Evolutionary conservation across 2,888 invertebrate genomes (phyloP), one percentile per base, ranked within the genome.

Genomic region (Sminthurides aquaticus): DNA sequence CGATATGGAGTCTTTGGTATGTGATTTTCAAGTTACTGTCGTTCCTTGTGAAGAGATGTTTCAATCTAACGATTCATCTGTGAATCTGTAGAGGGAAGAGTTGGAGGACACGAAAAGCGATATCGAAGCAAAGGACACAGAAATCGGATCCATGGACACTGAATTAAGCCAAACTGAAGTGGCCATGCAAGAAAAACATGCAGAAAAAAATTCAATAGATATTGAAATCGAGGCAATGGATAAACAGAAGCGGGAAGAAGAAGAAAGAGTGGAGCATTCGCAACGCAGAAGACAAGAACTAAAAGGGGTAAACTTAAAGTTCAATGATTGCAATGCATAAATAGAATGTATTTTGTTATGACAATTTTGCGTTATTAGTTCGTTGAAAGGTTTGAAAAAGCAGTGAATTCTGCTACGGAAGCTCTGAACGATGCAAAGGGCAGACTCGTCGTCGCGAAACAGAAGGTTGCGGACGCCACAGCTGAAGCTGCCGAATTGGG

Each of bases 401-500:
- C 15, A 1, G 15, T 57, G 3, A 43, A 56, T 22, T 43, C 18
- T 24, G 26, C 26, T 28, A 24, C 25, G 26, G 28, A 61, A 11
- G 52, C 27, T 25, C 1, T 54, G 8, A 27, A 25, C 22, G 1
- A 2, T 3, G 5, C 3, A 15, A 22, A 52, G 22, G 22, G 11
- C 20, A 20, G 5, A 15, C 52, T 52, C 8, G 52, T 15, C 11
- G 20, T 15, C 20, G 22, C 22, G 20, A 28, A 24, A 49, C 15
- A n/a, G 18, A 1, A 48, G 52, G 22, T 57, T 18, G 28, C 24
- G 8, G 34, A 27, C 24, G 57, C 52, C 26, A 26, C 5, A 28
- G 57, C 20, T 25, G 54, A 62, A 58, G 25, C 58, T 27, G 25
- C 5, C 48, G 54, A 59, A 62, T n/a, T n/a, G n/a, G n/a, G n/a